Base-by-base conservation (phyloP, 2,113 vertebrate genomes). In the Aphyosemion australe region DNA sequence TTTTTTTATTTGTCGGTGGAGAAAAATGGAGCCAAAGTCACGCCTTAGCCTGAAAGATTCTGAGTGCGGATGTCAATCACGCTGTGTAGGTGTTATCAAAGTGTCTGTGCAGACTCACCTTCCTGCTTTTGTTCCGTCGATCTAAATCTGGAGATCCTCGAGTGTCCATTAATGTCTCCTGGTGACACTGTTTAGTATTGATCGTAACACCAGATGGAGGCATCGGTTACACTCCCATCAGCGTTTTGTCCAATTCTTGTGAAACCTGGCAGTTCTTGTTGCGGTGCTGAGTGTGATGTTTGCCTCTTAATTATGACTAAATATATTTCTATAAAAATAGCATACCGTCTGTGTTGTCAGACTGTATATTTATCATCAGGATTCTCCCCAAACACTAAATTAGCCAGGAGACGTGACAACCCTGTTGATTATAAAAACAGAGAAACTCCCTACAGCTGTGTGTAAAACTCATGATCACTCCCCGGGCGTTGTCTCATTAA, bases 381-480 rank as follows among this genome's bases (percentile, higher is more conserved):
- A 53, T 43, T 19, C 65, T 16, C 10, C 66, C 18, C 84, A 84
- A 75, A 90, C 86, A 91, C 76, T 79, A 90, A 94, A 95, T 94
- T 91, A 93, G 83, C 90, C 80, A 71, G 52, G 79, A 84, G 77
- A 87, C 78, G 93, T 73, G 88, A 92, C 80, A 92, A 86, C 61
- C 91, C 90, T 92, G 92, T 89, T 93, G 93, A 90, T 89, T 88
- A 84, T 93, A 93, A 93, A 94, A 94, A 91, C 92, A 87, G 89
- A 93, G 88, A 90, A 91, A 90, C 91, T 93, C 95, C 94, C 93
- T 87, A 90, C 91, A 93, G 94, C 92, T 93, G 85, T 92, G 88
- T 94, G 93, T 93, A 94, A 37, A 95, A 96, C 93, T 93, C 90
- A 84, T 94, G 92, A 94, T 95, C 93, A 93, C 93, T 94, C 93